Evolutionary conservation across 2,797 vertebrate genomes (phyloP).

Genomic region (Decapterus maruadsi): DNA sequence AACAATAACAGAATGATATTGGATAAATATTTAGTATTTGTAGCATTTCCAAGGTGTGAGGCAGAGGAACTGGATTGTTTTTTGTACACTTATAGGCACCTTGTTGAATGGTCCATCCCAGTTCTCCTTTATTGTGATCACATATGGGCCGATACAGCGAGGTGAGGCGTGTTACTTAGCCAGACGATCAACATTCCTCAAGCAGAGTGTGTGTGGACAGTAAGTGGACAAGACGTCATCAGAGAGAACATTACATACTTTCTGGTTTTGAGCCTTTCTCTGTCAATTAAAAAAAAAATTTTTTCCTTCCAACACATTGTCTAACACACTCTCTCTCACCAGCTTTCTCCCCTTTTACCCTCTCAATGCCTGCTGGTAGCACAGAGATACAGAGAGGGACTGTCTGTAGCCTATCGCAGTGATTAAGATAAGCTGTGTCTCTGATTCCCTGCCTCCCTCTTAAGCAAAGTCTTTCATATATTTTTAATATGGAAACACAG

Average conservation of each 20-base stretch:
- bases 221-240: conserved; percentile 37
- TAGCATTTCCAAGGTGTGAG: background rate
- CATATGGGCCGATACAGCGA: conserved; percentile 28
- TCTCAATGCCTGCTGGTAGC: background rate
- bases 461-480: background rate
- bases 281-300: background rate
- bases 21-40: background rate
- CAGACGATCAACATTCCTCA: conserved; percentile 53
- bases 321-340: background rate
- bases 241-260: conserved; percentile 11
- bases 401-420: no score
- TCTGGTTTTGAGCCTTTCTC: background rate
- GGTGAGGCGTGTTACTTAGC: conserved; percentile 63
- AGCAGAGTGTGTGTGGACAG: conserved; percentile 45
- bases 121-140: conserved; percentile 7
- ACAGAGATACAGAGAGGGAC: background rate
- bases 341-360: background rate
- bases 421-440: conserved; percentile 19
- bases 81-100: background rate
- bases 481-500: background rate
- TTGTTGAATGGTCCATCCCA: conserved; percentile 1
- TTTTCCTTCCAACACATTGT: background rate
- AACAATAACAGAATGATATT: background rate
- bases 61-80: background rate
- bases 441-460: background rate